phyloP scores from a whole-genome alignment of 2,888 invertebrate species.

The Liposcelis brunnea region DNA sequence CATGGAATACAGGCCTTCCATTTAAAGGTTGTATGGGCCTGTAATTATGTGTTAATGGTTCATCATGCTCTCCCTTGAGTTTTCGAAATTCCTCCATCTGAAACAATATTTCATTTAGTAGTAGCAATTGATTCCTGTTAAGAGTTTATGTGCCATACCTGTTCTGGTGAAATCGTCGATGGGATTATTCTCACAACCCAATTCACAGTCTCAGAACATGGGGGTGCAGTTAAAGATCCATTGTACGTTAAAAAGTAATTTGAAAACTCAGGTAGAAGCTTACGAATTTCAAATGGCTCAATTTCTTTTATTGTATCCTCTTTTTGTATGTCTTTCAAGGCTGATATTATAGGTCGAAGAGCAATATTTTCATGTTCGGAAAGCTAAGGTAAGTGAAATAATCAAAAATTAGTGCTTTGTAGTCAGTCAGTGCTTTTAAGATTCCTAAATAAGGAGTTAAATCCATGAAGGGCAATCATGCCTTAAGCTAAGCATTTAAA shows the following conservation, averaged over 20 bases:
- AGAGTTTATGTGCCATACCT: slow-evolving; percentile 28
- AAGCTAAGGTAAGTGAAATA: too few species aligned
- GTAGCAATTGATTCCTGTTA: too few species aligned
- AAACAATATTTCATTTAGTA: too few species aligned
- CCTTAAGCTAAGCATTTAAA: not conserved
- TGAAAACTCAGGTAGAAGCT: slow-evolving; percentile 35
- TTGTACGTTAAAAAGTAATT: slow-evolving; percentile 47
- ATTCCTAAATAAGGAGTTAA: too few species aligned
- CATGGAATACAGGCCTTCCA: slow-evolving; percentile 32
- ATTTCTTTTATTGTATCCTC: slow-evolving; percentile 34
- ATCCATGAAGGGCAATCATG: too few species aligned
- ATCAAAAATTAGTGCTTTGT: too few species aligned
- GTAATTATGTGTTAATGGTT: slow-evolving; percentile 34
- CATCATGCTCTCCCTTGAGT: slow-evolving; percentile 28
- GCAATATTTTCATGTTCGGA: too few species aligned
- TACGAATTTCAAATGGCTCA: slow-evolving; percentile 31
- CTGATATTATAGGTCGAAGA: slow-evolving; percentile 25
- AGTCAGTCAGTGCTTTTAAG: too few species aligned
- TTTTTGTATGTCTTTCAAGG: slow-evolving; percentile 31
- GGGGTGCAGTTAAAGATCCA: slow-evolving; percentile 34
- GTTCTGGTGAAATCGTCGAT: slow-evolving; percentile 36
- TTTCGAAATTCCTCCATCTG: slow-evolving; percentile 38
- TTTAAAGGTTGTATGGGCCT: slow-evolving; percentile 31
- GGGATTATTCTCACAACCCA: slow-evolving; percentile 45
- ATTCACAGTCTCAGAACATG: slow-evolving; percentile 31